Evolutionary conservation across 1,140 invertebrate genomes (phyloP).

Genomic region (Saccostrea echinata): DNA sequence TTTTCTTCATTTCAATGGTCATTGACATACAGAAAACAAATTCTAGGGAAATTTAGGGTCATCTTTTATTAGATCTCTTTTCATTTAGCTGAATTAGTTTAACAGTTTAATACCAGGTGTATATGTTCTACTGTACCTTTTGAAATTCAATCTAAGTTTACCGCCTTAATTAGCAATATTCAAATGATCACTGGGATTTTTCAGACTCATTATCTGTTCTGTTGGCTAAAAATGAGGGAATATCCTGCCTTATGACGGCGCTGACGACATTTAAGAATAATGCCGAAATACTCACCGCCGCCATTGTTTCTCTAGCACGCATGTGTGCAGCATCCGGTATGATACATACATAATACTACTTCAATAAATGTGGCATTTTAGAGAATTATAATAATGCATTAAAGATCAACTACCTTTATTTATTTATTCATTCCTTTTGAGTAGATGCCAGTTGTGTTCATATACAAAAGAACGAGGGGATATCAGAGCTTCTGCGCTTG

Average conservation of each 20-base stretch:
- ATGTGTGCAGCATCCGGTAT: constrained; percentile 65
- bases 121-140: no score
- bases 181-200: not conserved
- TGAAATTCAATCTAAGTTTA: no score
- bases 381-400: not conserved
- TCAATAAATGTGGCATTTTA: not conserved
- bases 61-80: no score
- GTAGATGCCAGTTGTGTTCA: constrained; percentile 65
- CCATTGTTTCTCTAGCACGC: constrained; percentile 60
- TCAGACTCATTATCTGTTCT: constrained; percentile 64
- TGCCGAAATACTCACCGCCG: constrained; percentile 58
- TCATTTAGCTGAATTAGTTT: no score
- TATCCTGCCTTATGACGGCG: constrained; percentile 58
- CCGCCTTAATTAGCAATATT: no score
- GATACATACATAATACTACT: not conserved
- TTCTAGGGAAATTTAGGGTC: no score
- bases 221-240: constrained; percentile 62
- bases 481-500: constrained; percentile 47
- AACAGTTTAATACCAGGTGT: no score
- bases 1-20: no score
- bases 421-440: not conserved
- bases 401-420: not conserved
- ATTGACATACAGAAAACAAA: no score
- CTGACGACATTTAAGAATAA: constrained; percentile 60
- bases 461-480: constrained; percentile 60